A percentile compares a stretch with the other conserved stretches of the same genome.
phyloP scores from a whole-genome alignment of 2,797 vertebrate genomes.

The Mionectes olivaceus region DNA sequence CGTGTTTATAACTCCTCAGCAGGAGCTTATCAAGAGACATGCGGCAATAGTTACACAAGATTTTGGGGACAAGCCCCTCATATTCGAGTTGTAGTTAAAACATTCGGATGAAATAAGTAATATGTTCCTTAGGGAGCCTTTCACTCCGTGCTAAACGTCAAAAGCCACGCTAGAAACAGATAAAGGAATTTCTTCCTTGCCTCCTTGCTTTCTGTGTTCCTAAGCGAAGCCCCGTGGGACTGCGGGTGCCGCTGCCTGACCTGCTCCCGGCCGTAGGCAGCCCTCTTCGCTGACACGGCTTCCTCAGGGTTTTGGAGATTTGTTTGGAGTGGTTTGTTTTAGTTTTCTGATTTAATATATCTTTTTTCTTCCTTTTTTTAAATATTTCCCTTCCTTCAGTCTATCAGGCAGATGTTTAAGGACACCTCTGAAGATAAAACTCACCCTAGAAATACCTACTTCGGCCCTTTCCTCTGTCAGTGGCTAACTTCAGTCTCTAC shows the following conservation, averaged over 20 bases:
- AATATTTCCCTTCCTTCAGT: not conserved
- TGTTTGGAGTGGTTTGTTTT: accelerated
- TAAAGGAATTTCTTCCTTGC: not conserved
- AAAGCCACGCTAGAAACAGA: not conserved
- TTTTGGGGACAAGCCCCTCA: not conserved
- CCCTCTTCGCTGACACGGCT: accelerated
- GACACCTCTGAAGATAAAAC: not conserved
- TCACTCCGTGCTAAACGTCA: not conserved
- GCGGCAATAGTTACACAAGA: not conserved
- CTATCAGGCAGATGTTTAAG: not conserved
- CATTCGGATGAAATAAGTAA: not conserved
- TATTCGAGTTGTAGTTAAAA: not conserved
- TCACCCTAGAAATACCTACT: not conserved
- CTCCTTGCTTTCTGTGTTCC: not conserved
- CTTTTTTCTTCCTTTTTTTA: not conserved
- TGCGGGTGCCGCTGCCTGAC: accelerated
- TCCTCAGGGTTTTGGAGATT: not conserved
- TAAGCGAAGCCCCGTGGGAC: accelerated
- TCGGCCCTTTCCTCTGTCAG: not conserved
- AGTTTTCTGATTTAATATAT: accelerated
- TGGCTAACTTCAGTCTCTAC: not conserved
- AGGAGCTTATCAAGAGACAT: not conserved
- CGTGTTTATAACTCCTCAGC: not conserved
- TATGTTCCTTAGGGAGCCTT: not conserved
- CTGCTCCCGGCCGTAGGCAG: not conserved